Evolutionary conservation across 2,113 vertebrate species (phyloP).

Genomic region (Bubo bubo): DNA sequence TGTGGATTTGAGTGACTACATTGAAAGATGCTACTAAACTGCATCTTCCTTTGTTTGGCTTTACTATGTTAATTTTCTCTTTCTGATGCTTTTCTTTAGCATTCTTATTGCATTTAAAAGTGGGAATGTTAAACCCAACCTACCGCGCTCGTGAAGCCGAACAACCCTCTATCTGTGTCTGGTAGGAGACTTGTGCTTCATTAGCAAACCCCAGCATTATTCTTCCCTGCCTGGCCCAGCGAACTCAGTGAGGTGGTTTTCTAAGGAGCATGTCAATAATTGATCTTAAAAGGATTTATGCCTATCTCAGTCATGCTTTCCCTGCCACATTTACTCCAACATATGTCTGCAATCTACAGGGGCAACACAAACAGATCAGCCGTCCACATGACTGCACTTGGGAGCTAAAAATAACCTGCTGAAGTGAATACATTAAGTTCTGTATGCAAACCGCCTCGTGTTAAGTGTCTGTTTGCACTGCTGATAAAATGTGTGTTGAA

Average conservation of each 20-base stretch:
- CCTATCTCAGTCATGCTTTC: background rate
- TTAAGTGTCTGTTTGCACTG: constrained; percentile 40
- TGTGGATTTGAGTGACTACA: background rate
- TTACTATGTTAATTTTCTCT: background rate
- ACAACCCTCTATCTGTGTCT: accelerated
- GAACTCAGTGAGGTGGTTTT: background rate
- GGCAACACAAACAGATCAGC: constrained; percentile 31
- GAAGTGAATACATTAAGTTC: background rate
- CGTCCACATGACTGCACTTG: constrained; percentile 23
- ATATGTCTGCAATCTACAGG: constrained; percentile 38
- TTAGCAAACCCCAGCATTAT: background rate
- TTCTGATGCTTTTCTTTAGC: background rate
- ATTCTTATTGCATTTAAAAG: accelerated
- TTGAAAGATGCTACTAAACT: background rate
- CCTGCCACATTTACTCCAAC: constrained; percentile 41
- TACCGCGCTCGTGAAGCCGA: accelerated
- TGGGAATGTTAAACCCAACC: background rate
- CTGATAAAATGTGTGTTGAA: constrained; percentile 39
- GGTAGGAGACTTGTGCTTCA: accelerated
- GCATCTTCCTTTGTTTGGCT: background rate
- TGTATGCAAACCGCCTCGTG: constrained; percentile 27
- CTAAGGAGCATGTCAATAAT: background rate
- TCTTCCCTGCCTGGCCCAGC: accelerated
- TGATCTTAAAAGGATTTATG: background rate
- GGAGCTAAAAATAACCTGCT: constrained; percentile 47